Evolutionary conservation across 1,140 invertebrate species (phyloP).

Genomic region (Geopemphigus sp.): DNA sequence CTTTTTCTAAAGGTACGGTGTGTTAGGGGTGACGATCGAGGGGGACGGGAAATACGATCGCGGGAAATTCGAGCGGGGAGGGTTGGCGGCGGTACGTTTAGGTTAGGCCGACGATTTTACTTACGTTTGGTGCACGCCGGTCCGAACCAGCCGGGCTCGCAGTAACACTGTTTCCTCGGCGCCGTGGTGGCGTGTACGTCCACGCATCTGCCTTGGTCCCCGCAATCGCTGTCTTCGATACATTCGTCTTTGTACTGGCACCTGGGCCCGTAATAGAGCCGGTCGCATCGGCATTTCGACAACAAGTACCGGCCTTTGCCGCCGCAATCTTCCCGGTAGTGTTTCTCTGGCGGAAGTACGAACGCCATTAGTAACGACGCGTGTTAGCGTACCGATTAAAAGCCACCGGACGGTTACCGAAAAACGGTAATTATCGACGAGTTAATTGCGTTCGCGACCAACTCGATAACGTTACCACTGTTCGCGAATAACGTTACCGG

Average conservation of each 20-base stretch:
- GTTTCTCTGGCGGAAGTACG: constrained; percentile 60
- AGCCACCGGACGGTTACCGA: too few relatives aligned
- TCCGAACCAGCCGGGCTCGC: constrained; percentile 81
- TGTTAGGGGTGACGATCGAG: too few relatives aligned
- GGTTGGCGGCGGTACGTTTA: too few relatives aligned
- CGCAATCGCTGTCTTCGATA: constrained; percentile 76
- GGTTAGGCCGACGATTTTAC: constrained; percentile 53
- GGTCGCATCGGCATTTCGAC: constrained; percentile 77
- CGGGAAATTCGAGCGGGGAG: too few relatives aligned
- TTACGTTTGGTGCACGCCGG: constrained; percentile 73
- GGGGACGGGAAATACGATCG: too few relatives aligned
- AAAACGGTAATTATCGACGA: too few relatives aligned
- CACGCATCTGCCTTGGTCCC: constrained; percentile 77
- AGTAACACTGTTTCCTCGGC: constrained; percentile 84
- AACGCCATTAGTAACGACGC: too few relatives aligned
- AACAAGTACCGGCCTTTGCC: constrained; percentile 75
- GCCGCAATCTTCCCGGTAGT: constrained; percentile 77
- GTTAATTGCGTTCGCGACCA: too few relatives aligned
- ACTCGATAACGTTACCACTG: too few relatives aligned
- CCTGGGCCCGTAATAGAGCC: constrained; percentile 72
- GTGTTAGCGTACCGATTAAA: too few relatives aligned
- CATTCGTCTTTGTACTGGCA: constrained; percentile 88
- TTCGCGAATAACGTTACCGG: too few relatives aligned
- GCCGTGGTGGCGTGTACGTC: constrained; percentile 74
- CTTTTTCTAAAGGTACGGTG: too few relatives aligned